Conservation (phyloP, 1,140 invertebrate genomes). For the Ostrea denselamellosa region DNA sequence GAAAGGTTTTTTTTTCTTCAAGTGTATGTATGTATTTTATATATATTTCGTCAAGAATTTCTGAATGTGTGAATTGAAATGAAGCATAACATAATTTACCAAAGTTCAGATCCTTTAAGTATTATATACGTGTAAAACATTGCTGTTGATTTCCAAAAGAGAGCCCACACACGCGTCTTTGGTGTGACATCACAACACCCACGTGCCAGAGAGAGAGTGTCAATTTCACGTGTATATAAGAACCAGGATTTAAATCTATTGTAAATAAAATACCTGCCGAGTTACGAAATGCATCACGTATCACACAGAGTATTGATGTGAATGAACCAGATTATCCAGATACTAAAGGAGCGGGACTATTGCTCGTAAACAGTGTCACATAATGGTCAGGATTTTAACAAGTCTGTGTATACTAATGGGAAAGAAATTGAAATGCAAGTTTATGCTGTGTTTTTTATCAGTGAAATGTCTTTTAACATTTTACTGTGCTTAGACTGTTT, state of each 20-base stretch:
- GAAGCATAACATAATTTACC: no score
- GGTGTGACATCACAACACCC: conserved; percentile 13
- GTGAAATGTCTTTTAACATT: no score
- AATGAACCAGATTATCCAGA: background rate
- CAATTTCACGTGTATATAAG: background rate
- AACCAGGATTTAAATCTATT: conserved; percentile 2
- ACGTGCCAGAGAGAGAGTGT: background rate
- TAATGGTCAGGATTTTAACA: no score
- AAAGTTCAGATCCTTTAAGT: background rate
- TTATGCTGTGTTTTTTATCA: no score
- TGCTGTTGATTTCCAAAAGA: background rate
- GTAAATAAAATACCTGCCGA: conserved; percentile 6
- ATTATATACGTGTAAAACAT: background rate
- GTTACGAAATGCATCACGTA: background rate
- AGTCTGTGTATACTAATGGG: no score
- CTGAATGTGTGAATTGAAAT: no score
- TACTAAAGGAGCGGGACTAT: background rate
- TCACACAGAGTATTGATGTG: background rate
- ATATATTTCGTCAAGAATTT: no score
- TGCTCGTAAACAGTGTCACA: no score
- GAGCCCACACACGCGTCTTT: background rate
- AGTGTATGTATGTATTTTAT: no score
- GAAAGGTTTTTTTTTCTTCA: no score
- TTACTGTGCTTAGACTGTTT: no score
- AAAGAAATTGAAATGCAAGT: no score